phyloP scores from a whole-genome alignment of 2,113 vertebrate genomes.

The Atractosteus spatula region DNA sequence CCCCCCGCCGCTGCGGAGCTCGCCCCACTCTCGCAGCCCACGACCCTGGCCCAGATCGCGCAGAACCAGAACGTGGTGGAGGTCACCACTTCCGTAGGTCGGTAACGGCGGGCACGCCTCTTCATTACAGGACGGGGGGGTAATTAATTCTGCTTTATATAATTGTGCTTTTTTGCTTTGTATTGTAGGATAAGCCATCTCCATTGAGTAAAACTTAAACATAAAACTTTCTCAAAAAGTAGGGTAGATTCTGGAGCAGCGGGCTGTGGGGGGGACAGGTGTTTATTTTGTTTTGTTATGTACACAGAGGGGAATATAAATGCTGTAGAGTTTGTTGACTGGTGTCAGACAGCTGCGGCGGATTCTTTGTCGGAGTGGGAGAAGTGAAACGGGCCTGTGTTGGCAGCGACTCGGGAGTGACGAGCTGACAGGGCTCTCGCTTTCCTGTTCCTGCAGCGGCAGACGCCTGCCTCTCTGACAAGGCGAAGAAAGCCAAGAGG shows the following conservation, averaged over 20 bases:
- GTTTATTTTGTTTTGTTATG: no score
- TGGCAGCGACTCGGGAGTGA: background rate
- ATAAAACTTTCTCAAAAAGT: no score
- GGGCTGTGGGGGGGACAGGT: no score
- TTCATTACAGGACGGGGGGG: no score
- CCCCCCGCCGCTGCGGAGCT: slow-evolving; percentile 54
- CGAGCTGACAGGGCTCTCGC: background rate
- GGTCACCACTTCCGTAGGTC: slow-evolving; percentile 64
- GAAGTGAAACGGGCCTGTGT: background rate
- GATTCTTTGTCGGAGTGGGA: no score
- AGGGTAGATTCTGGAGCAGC: no score
- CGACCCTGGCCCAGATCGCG: slow-evolving; percentile 31
- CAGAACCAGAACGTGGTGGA: slow-evolving; percentile 68
- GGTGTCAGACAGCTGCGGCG: background rate
- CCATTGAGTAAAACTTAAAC: no score
- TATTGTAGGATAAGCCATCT: no score
- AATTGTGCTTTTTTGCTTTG: no score
- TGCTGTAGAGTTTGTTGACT: background rate
- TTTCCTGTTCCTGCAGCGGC: slow-evolving; percentile 40
- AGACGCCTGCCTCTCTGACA: slow-evolving; percentile 76
- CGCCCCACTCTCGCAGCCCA: slow-evolving; percentile 38
- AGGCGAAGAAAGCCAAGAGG: slow-evolving; percentile 88
- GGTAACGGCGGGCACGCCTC: slow-evolving; percentile 38
- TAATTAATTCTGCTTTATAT: no score
- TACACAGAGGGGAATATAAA: no score